Evolutionary conservation across 2,113 vertebrate genomes (phyloP).

Genomic region (Thermophis baileyi): DNA sequence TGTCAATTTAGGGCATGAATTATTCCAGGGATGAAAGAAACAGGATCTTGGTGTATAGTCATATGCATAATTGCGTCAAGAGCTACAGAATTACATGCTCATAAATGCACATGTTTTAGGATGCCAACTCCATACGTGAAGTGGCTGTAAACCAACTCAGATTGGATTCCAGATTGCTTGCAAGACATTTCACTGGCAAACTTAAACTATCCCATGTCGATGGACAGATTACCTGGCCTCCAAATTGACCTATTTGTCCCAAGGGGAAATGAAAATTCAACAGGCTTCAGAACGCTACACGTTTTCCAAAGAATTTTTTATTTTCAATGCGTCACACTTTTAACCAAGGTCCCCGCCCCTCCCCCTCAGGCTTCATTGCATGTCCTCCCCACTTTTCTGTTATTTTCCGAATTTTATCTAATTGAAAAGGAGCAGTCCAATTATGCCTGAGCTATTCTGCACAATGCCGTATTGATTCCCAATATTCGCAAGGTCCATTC

Average conservation of each 20-base stretch:
- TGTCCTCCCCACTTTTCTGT: slow-evolving; percentile 20
- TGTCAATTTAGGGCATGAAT: not conserved
- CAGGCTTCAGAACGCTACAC: not conserved
- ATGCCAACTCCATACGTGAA: not conserved
- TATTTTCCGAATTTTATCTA: slow-evolving; percentile 38
- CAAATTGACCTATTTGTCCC: not conserved
- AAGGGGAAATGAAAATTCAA: not conserved
- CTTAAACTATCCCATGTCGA: not conserved
- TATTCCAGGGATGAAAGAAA: not conserved
- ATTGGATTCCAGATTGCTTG: not conserved
- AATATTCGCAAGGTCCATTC: slow-evolving; percentile 37
- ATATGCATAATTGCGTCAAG: not conserved
- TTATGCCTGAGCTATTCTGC: slow-evolving; percentile 19
- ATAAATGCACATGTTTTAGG: not conserved
- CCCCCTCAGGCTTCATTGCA: slow-evolving; percentile 6
- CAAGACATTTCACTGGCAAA: not conserved
- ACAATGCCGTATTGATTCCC: slow-evolving; percentile 38
- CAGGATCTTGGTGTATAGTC: not conserved
- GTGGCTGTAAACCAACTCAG: not conserved
- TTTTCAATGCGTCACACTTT: slow-evolving; percentile 26
- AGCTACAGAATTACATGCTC: not conserved
- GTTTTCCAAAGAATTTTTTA: slow-evolving; percentile 7
- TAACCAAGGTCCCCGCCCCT: slow-evolving; percentile 3
- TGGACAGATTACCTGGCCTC: not conserved
- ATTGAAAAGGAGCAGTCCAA: slow-evolving; percentile 43